A percentile compares a stretch with the other conserved stretches of the same genome.
phyloP scores from a whole-genome alignment of 2,888 invertebrate species.

The Kuschelorhynchus macadamiae region DNA sequence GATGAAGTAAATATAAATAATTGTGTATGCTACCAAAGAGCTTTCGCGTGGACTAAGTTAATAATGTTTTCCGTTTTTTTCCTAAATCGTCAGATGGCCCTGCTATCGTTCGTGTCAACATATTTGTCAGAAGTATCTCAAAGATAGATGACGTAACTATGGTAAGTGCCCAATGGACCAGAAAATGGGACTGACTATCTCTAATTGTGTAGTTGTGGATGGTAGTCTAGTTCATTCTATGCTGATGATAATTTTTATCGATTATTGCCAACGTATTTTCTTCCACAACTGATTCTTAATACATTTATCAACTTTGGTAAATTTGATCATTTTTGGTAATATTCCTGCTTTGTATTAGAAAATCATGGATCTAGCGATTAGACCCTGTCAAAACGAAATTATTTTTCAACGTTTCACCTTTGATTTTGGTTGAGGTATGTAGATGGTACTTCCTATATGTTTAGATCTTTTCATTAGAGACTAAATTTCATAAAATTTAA shows the following conservation, averaged over 20 bases:
- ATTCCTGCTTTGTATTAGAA: too few relatives aligned
- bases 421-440: too few relatives aligned
- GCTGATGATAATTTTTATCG: conserved; percentile 45
- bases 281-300: conserved; percentile 48
- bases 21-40: conserved; percentile 28
- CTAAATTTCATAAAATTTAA: too few relatives aligned
- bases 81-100: conserved; percentile 83
- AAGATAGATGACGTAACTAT: conserved; percentile 99
- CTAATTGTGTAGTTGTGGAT: conserved; percentile 64
- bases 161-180: conserved; percentile 82
- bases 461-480: too few relatives aligned
- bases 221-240: conserved; percentile 61
- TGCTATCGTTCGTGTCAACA: conserved; percentile 96
- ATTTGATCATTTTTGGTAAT: conserved; percentile 29
- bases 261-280: conserved; percentile 47
- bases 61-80: conserved; percentile 60
- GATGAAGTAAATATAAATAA: too few relatives aligned
- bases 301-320: conserved; percentile 21
- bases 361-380: too few relatives aligned
- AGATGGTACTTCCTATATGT: too few relatives aligned
- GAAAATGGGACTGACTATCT: conserved; percentile 60
- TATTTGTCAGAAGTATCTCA: conserved; percentile 98
- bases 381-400: too few relatives aligned
- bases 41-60: conserved; percentile 35
- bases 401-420: too few relatives aligned